Base-by-base conservation (phyloP, 2,888 invertebrate genomes). In the Trachelus tabidus region DNA sequence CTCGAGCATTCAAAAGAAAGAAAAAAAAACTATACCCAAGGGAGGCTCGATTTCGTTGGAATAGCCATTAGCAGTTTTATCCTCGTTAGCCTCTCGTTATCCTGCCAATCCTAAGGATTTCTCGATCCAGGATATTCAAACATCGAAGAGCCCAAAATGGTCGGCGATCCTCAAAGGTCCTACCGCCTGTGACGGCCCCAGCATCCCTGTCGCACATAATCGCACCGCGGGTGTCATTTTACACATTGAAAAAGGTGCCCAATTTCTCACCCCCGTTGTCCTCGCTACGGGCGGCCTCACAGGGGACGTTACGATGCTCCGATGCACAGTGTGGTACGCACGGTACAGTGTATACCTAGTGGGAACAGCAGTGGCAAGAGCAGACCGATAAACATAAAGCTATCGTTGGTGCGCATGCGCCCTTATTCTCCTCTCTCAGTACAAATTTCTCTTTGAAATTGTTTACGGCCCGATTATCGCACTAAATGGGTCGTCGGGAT, bases 181-280 rank as follows among this genome's bases (percentile, higher is more conserved):
- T 12, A 0, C 31, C 69, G 69, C 73, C 73, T 76, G 75, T 74
- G 75, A 76, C 73, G 73, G 71, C 73, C 68, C 71, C 71, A 33
- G 71, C 31, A 71, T 71, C 73, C n/a, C 31, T 11, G 76, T 69
- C 37, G 83, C 82, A 82, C 82, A 82, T 86, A 87, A 86, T 86
- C 86, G 86, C 87, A 74, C 86, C 81, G 83, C 86, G 86, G 87
- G 86, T 86, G 85, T 81, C 85, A 85, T 84, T 84, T 83, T 82
- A 83, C 83, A 82, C 83, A 82, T 85, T 86, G 73, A 84, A 85
- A 87, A 89, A 90, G 89, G 89, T 86, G 90, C 83, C 89, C 90
- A 88, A 90, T 88, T 90, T 91, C 90, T 90, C 91, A 85, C 90
- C 90, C 91, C 89, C 91, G 88, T 87, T 85, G 40, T 40, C 83